Evolutionary conservation across 1,140 invertebrate genomes (phyloP).

Genomic region (Bicyclus anynana): DNA sequence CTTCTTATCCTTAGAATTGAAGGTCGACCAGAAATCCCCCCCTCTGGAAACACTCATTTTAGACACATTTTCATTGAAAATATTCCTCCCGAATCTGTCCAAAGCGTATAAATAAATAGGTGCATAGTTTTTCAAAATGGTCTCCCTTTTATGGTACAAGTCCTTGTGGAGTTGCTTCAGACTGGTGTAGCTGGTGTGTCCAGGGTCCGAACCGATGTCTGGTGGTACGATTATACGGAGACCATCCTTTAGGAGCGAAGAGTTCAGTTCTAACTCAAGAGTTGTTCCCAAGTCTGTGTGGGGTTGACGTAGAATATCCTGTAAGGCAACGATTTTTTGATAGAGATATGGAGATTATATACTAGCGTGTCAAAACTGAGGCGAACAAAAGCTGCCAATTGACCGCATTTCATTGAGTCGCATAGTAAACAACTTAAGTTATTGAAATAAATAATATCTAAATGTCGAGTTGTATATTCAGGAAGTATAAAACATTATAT

Average conservation of each 20-base stretch:
- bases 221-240: conserved; percentile 86
- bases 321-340: too few relatives aligned
- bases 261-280: conserved; percentile 86
- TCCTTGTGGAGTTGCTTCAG: conserved; percentile 56
- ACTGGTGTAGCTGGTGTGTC: conserved; percentile 28
- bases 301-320: conserved; percentile 81
- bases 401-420: too few relatives aligned
- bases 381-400: too few relatives aligned
- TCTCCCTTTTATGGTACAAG: conserved; percentile 55
- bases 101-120: conserved; percentile 66
- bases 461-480: too few relatives aligned
- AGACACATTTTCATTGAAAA: conserved; percentile 54
- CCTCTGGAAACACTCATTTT: conserved; percentile 30
- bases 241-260: conserved; percentile 84
- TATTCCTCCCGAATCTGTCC: conserved; percentile 55
- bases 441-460: too few relatives aligned
- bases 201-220: conserved; percentile 64
- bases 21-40: conserved; percentile 57
- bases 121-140: conserved; percentile 55
- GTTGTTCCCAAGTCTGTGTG: conserved; percentile 81
- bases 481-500: too few relatives aligned
- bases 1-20: conserved; percentile 53
- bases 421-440: too few relatives aligned
- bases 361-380: too few relatives aligned
- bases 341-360: too few relatives aligned